Conservation (phyloP, 2,113 vertebrate genomes). For the Pangasianodon hypophthalmus region DNA sequence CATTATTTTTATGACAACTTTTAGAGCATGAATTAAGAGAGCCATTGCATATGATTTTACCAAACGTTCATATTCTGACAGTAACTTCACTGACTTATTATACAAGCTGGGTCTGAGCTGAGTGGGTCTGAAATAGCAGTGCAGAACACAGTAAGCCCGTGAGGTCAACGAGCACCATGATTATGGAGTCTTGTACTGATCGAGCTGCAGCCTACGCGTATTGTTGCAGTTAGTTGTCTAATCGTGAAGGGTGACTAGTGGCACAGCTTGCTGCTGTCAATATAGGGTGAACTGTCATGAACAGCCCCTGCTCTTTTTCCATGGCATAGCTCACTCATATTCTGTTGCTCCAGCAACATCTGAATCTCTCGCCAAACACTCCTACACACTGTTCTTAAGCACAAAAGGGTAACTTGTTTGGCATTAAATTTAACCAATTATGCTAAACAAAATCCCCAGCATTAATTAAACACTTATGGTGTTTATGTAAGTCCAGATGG, state of each 20-base stretch:
- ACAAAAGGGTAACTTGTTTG: neutral
- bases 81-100: neutral
- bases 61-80: neutral
- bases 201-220: constrained; percentile 9
- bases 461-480: constrained; percentile 1
- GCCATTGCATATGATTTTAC: neutral
- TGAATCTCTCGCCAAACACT: neutral
- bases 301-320: neutral
- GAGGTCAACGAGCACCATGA: constrained; percentile 22
- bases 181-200: constrained; percentile 1
- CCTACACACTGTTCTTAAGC: constrained; percentile 18
- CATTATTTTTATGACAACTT: neutral
- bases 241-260: constrained; percentile 23
- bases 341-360: constrained; percentile 24
- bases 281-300: neutral
- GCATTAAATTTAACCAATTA: constrained; percentile 1
- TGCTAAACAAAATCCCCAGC: neutral
- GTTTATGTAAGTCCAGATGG: constrained; percentile 4
- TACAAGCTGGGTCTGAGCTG: neutral
- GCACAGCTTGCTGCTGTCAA: constrained; percentile 8
- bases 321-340: neutral
- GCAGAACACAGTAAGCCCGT: constrained; percentile 10
- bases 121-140: constrained; percentile 31
- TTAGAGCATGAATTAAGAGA: constrained; percentile 2
- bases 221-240: constrained; percentile 7